Percentiles rank a stretch among this genome's conserved stretches.
phyloP scores from a whole-genome alignment of 2,888 invertebrate genomes.

The Mythimna loreyi region DNA sequence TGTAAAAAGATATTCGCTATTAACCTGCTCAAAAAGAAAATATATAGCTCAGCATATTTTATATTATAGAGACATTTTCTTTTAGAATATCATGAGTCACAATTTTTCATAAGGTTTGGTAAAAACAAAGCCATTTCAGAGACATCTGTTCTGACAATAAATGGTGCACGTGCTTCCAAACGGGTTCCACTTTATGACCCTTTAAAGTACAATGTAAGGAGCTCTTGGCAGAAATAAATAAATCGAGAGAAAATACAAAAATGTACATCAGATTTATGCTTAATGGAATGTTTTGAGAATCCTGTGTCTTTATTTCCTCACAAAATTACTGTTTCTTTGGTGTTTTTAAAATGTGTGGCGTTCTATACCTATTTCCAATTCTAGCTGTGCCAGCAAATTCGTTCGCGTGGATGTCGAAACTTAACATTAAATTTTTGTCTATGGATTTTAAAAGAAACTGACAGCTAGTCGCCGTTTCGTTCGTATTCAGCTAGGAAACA shows the following conservation, averaged over 20 bases:
- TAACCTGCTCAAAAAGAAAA: neutral
- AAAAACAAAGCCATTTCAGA: constrained; percentile 47
- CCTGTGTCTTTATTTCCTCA: no score
- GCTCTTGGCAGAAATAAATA: constrained; percentile 34
- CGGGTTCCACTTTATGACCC: constrained; percentile 45
- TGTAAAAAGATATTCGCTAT: no score
- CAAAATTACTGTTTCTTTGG: no score
- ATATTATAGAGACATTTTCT: neutral
- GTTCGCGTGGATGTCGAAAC: no score
- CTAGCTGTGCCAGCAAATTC: no score
- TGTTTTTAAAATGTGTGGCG: no score
- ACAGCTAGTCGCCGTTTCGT: no score
- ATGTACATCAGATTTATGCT: neutral
- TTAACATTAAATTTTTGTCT: no score
- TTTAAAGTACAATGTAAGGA: constrained; percentile 53
- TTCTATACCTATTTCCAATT: no score
- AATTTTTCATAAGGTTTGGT: constrained; percentile 32
- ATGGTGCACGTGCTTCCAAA: constrained; percentile 54
- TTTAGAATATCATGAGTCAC: constrained; percentile 18
- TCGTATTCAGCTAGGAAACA: no score
- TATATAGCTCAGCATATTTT: neutral
- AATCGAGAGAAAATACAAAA: constrained; percentile 32
- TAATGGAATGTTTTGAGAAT: no score
- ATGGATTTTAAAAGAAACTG: no score
- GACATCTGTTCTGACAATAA: constrained; percentile 56